Base-by-base conservation (phyloP, 2,888 invertebrate species). In the Apotomis capreana region DNA sequence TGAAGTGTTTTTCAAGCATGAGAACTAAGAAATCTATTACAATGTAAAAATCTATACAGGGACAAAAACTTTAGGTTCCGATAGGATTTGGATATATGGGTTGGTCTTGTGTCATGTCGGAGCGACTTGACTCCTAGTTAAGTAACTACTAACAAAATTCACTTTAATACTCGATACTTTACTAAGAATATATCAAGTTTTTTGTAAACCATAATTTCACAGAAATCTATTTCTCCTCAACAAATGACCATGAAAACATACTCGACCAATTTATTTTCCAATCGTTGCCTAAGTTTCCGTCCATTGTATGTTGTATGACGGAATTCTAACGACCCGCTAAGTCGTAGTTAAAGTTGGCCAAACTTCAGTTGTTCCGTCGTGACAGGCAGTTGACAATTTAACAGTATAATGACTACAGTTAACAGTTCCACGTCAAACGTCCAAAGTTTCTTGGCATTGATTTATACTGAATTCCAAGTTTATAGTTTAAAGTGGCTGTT, bases 351-450 rank as follows among this genome's bases (percentile, higher is more conserved):
- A 57, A 46, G 67, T 71, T 68, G 36, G 37, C 67, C 67, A 49
- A 71, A 71, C 71, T 70, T 70, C 55, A 58, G 69, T 69, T 69
- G 62, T 62, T 74, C 49, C 61, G 55, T 73, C 63, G 58, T 76
- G 74, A 74, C 70, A 76, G 72, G 76, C 77, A 76, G 74, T 65
- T 74, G 54, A 71, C 73, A 72, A 77, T 69, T 76, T 74, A 77
- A 74, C 77, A 69, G 74, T 77, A 75, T 75, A 77, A 75, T 76
- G 75, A 71, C 58, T 72, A 58, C 62, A 73, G 69, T 60, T 68
- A 69, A 67, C 76, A 71, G 55, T 71, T 73, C 67, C 55, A 59
- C 57, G 74, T 70, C 74, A 73, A 75, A 70, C 73, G 69, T 73
- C 58, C 64, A 64, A 69, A 63, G 68, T 70, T 72, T 72, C 63